Conservation (phyloP, 2,113 vertebrate genomes). For the Trochalopteron elliotii region DNA sequence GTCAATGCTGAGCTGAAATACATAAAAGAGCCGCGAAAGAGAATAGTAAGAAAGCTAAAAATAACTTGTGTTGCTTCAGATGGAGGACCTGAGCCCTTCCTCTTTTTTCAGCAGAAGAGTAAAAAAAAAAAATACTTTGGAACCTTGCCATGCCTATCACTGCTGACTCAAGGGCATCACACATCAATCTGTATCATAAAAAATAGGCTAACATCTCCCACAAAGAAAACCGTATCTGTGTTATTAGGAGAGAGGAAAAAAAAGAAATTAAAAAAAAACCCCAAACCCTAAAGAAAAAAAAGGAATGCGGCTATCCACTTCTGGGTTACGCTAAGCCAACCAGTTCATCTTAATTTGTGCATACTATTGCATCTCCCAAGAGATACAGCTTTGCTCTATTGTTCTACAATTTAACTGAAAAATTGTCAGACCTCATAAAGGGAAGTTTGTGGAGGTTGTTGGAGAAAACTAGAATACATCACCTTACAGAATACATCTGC, state of each 20-base stretch:
- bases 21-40: background rate
- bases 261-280: fast-evolving
- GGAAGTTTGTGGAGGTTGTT: background rate
- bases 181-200: background rate
- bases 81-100: background rate
- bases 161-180: background rate
- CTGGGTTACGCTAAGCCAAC: background rate
- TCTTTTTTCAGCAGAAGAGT: background rate
- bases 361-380: background rate
- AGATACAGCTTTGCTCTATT: background rate
- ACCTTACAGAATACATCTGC: background rate
- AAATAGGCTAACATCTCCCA: background rate
- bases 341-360: background rate
- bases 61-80: background rate
- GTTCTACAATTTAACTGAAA: background rate
- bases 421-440: background rate
- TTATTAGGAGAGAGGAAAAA: background rate
- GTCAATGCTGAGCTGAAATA: background rate
- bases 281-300: background rate
- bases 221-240: background rate
- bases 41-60: background rate
- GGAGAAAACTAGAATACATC: background rate
- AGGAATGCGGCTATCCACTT: background rate
- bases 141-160: background rate
- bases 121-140: background rate